phyloP scores from a whole-genome alignment of 2,888 invertebrate species.

The Listrodromus nycthemerus region DNA sequence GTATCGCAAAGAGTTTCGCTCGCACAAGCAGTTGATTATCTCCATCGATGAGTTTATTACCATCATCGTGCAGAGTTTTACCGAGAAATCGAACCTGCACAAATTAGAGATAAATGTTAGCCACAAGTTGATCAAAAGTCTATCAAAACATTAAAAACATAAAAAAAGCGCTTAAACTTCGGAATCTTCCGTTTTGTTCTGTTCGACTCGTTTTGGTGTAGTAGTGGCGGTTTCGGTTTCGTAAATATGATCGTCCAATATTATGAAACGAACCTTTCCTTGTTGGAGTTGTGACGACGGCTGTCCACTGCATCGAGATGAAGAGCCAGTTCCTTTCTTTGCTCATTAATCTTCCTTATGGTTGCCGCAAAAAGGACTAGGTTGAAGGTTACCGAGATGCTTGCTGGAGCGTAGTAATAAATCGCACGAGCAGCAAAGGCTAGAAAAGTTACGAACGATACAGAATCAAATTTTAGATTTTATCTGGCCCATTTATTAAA shows the following conservation, averaged over 20 bases:
- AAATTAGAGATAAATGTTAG: not conserved
- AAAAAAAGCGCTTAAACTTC: not conserved
- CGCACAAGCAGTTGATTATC: not conserved
- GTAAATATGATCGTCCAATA: not conserved
- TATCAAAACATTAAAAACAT: not conserved
- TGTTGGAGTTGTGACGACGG: not conserved
- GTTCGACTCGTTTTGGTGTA: not conserved
- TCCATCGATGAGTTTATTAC: not conserved
- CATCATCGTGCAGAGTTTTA: conserved; percentile 9
- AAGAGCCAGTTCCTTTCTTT: not conserved
- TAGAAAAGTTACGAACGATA: not conserved
- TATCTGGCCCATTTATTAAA: not conserved
- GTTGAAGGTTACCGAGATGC: not conserved
- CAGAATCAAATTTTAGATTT: not conserved
- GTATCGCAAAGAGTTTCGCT: not conserved
- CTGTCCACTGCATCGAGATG: not conserved
- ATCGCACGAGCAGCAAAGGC: not conserved
- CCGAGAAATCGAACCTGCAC: not conserved
- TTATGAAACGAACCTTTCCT: not conserved
- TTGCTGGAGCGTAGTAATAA: conserved; percentile 1
- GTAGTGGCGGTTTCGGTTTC: not conserved
- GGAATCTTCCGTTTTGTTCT: not conserved
- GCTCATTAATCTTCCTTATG: not conserved
- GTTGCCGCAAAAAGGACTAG: not conserved
- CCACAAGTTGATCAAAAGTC: not conserved